phyloP scores from a whole-genome alignment of 2,888 invertebrate species.

The Abrostola tripartita region DNA sequence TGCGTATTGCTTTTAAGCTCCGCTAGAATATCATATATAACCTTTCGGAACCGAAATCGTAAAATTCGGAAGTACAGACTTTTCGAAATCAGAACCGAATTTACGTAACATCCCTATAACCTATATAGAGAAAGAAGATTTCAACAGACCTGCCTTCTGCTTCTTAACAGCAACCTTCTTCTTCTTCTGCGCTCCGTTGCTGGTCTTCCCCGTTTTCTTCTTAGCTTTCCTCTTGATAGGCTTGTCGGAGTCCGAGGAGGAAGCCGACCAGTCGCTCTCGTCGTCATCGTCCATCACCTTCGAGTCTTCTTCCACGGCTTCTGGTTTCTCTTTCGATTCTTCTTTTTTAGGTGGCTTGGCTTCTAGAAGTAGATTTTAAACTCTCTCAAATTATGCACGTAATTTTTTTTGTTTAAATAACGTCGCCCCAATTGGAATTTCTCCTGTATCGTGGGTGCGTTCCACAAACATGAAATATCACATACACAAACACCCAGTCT shows the following conservation, averaged over 20 bases:
- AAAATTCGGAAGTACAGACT: too few species aligned
- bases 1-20: too few species aligned
- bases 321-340: slow-evolving; percentile 12
- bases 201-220: slow-evolving; percentile 58
- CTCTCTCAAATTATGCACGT: neutral
- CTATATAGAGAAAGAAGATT: neutral
- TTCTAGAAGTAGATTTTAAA: slow-evolving; percentile 57
- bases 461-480: too few species aligned
- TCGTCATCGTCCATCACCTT: slow-evolving; percentile 52
- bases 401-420: neutral
- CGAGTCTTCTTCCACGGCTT: slow-evolving; percentile 52
- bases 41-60: too few species aligned
- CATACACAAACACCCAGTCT: too few species aligned
- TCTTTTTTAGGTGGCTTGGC: slow-evolving; percentile 65
- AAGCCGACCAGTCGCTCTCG: slow-evolving; percentile 70
- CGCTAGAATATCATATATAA: too few species aligned
- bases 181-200: slow-evolving; percentile 67
- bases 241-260: slow-evolving; percentile 78
- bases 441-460: too few species aligned
- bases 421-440: too few species aligned
- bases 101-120: too few species aligned
- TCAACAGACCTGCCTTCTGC: slow-evolving; percentile 45
- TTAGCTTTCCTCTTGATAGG: slow-evolving; percentile 73
- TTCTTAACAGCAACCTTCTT: slow-evolving; percentile 61
- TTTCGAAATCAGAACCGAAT: too few species aligned